Conservation (phyloP, 2,113 vertebrate genomes). For the Triplophysa dalaica region DNA sequence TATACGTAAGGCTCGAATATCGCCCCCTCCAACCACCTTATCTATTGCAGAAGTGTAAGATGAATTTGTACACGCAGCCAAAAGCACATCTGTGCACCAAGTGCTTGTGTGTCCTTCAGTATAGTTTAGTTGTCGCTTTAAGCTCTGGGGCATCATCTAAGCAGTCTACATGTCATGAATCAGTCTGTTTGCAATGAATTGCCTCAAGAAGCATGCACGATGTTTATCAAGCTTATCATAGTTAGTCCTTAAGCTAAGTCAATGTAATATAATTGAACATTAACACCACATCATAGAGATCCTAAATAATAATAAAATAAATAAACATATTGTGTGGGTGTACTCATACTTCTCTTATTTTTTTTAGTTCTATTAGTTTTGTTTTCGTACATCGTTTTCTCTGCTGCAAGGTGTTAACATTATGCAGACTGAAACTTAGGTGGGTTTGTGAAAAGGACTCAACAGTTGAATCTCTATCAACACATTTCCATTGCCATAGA, state of each 20-base stretch:
- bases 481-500: too few relatives aligned
- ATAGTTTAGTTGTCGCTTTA: background rate
- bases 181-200: background rate
- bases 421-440: background rate
- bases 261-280: background rate
- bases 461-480: too few relatives aligned
- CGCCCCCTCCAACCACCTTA: background rate
- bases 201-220: background rate
- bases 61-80: background rate
- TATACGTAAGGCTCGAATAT: constrained; percentile 15
- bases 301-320: background rate
- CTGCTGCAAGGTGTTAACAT: background rate
- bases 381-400: background rate
- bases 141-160: background rate
- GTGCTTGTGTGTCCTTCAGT: background rate
- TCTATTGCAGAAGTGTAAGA: background rate
- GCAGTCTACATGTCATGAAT: background rate
- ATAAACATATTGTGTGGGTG: background rate
- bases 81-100: constrained; percentile 17
- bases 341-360: background rate
- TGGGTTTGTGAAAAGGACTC: background rate
- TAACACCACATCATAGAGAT: background rate
- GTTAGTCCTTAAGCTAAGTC: background rate
- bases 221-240: background rate
- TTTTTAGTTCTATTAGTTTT: background rate